A percentile compares a stretch with the other conserved stretches of the same genome.
Evolutionary conservation across 2,888 invertebrate species (phyloP).

Genomic region (Lamproptera curius): DNA sequence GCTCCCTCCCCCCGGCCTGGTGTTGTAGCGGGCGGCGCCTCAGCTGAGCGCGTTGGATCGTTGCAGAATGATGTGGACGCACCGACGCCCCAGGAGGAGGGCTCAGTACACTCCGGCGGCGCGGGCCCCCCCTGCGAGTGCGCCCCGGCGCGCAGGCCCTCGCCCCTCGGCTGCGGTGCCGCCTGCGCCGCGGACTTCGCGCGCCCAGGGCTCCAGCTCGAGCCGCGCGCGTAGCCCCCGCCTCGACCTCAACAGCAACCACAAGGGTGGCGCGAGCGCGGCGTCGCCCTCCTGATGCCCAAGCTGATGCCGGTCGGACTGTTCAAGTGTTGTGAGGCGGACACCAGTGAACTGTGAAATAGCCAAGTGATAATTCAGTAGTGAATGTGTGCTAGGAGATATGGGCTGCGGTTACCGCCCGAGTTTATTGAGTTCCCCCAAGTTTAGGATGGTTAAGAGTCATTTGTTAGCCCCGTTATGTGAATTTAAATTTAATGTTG

Average conservation of each 20-base stretch:
- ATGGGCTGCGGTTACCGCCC: too few species aligned
- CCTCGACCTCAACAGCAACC: slow-evolving; percentile 37
- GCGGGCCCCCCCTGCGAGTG: slow-evolving; percentile 42
- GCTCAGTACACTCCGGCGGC: slow-evolving; percentile 38
- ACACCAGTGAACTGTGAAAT: slow-evolving; percentile 1
- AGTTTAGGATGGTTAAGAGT: too few species aligned
- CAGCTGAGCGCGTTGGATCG: slow-evolving; percentile 71
- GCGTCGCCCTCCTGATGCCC: slow-evolving; percentile 10
- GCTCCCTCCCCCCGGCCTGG: slow-evolving; percentile 32
- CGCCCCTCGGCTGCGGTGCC: slow-evolving; percentile 15
- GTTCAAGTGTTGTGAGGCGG: not conserved
- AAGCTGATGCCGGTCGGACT: not conserved
- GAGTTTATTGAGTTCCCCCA: too few species aligned
- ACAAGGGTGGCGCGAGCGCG: slow-evolving; percentile 25
- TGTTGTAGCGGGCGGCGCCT: slow-evolving; percentile 62
- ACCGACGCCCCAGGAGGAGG: slow-evolving; percentile 65
- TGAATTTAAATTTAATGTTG: too few species aligned
- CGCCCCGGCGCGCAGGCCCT: slow-evolving; percentile 27
- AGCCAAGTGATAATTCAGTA: not conserved
- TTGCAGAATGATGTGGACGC: slow-evolving; percentile 77
- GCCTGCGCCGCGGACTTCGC: slow-evolving; percentile 23
- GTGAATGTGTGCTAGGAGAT: too few species aligned
- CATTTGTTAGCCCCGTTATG: too few species aligned
- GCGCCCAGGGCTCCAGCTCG: slow-evolving; percentile 24
- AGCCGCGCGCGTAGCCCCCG: slow-evolving; percentile 38